Base-by-base conservation (phyloP, 2,113 vertebrate species). In the Cavia aperea region DNA sequence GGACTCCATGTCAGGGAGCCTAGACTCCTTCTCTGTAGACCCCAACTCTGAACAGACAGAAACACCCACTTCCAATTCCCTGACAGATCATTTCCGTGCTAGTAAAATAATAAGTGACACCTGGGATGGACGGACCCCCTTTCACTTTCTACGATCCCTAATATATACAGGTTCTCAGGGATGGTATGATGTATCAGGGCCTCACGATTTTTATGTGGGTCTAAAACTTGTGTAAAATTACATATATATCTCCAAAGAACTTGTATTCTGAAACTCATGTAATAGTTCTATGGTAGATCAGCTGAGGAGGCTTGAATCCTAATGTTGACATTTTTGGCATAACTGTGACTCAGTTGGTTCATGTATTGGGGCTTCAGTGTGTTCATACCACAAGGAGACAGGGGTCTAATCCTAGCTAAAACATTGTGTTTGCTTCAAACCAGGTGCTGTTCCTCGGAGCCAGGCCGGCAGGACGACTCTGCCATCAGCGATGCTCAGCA, bases 201-300 rank as follows among this genome's bases (percentile, higher is more conserved):
- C 46, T 81, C 43, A 39, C 36, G 88, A 51, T 89, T 93, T 88
- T 87, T 49, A 77, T 65, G 1, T 49, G 85, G 83, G 21, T 68
- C 18, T 77, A 29, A 83, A 73, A 84, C 10, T 56, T 90, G 11
- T 43, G 73, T 70, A 90, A 88, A 88, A 84, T 68, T 77, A 49
- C 46, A 73, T 15, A 65, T 66, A 77, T 68, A 75, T 87, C 89
- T 68, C 24, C 86, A 89, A 77, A 14, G 84, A 13, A 39, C 13
- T 77, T 92, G 14, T 14, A 81, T 65, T 72, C 86, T 93, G 83
- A 95, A 93, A 88, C 65, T 72, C 26, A 75, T 49, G 0, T 26
- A 23, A 23, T 70, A 65, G n/a, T 75, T 81, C 36, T n/a, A 12
- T 31, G n/a, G 8, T 51, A 94, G 75, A 81, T 18, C 83, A 70